These are phyloP conservation scores for Scarus forsteni DNA, from an alignment of 2,797 vertebrate species.

Conservation along the genomic window DNA sequence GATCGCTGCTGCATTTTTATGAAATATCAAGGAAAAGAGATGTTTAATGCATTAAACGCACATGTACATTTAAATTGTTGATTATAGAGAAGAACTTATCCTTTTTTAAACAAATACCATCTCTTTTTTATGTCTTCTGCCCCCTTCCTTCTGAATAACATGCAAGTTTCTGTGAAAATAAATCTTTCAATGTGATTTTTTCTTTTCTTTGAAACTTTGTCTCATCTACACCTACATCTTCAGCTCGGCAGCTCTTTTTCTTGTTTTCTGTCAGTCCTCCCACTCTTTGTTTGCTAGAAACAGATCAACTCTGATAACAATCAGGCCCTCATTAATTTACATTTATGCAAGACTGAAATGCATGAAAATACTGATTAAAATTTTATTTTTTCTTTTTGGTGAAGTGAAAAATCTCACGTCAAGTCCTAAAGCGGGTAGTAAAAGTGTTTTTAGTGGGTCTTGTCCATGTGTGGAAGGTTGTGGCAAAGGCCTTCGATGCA, in stretches of 20 bases:
- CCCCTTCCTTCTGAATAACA: neutral
- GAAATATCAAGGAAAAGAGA: conserved; percentile 42
- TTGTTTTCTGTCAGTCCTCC: conserved; percentile 28
- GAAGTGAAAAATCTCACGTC: too few relatives aligned
- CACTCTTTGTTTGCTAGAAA: conserved; percentile 69
- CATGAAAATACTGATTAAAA: conserved; percentile 17
- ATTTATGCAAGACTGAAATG: conserved; percentile 31
- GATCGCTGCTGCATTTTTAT: conserved; percentile 31
- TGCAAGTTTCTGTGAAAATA: conserved; percentile 26
- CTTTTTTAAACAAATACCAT: neutral
- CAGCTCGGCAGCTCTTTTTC: conserved; percentile 1
- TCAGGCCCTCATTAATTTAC: conserved; percentile 46
- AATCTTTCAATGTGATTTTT: neutral
- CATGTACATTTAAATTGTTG: conserved; percentile 23
- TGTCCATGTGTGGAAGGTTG: too few relatives aligned
- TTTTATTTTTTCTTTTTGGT: neutral
- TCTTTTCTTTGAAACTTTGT: conserved; percentile 8
- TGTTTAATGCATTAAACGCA: conserved; percentile 19
- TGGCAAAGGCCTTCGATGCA: too few relatives aligned
- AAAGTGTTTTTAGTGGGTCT: too few relatives aligned
- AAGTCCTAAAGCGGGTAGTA: too few relatives aligned
- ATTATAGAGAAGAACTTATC: conserved; percentile 8
- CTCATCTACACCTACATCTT: conserved; percentile 27
- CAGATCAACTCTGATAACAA: conserved; percentile 62
- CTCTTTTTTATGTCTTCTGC: neutral